Base-by-base conservation (phyloP, 2,797 vertebrate species). In the Danio tinwini region DNA sequence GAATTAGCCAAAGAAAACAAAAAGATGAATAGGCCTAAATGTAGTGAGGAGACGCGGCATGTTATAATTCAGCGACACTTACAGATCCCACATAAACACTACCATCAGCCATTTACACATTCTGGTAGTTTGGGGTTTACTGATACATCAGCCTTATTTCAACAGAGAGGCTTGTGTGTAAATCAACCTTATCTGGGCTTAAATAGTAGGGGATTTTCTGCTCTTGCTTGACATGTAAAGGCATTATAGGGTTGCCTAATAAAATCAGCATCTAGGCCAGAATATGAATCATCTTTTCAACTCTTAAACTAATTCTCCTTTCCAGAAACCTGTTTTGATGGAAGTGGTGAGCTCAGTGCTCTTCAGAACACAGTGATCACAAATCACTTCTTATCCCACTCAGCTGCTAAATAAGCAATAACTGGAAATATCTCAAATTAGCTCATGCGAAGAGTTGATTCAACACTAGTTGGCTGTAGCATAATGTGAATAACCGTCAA, bases 41-140 rank as follows among this genome's bases (percentile, higher is more conserved):
- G 86, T 64, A 78, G 90, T 89, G 86, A 87, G 83, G 52, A 85
- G 56, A 71, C 50, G 49, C 53, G 50, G 58, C 56, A 61, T 59
- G 87, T 84, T 91, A 91, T 91, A 91, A 92, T 91, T 92, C 91
- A 91, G 90, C 91, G 86, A 81, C 86, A 85, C 64, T 79, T 72
- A 72, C 37, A 70, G n/a, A 52, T 53, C 53, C 67, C 55, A 68
- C 39, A 73, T 52, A 72, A 76, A 68, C 78, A 71, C 64, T 79
- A 58, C 71, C 1, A 10, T 7, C 6, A 14, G 42, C 56, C 70
- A 55, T 39, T 78, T 40, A 45, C 12, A 29, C 37, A 50, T 40
- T 45, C 70, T 19, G 45, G 49, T 62, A 45, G 45, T 53, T 44
- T 16, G 11, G 44, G 37, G n/a, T 73, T 76, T n/a, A 61, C 67